Conservation (phyloP, 2,797 vertebrate genomes). For the Phylloscopus collybita region DNA sequence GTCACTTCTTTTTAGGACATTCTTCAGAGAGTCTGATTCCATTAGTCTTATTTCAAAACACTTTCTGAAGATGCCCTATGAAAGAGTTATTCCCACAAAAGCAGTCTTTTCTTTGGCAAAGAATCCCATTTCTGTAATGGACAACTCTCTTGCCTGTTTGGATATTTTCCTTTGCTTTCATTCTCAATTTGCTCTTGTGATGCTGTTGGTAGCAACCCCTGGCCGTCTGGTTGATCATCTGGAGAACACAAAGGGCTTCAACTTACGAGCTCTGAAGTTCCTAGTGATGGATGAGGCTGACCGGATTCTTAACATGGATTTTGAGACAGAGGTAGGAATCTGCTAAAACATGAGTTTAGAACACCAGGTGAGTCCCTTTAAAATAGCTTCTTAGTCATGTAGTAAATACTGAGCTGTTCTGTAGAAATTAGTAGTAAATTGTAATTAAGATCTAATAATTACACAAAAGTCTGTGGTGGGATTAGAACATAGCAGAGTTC, state of each 20-base stretch:
- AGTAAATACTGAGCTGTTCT: neutral
- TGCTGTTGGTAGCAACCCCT: slow-evolving; percentile 86
- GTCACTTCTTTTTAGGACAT: neutral
- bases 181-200: neutral
- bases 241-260: slow-evolving; percentile 98
- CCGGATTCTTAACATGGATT: slow-evolving; percentile 98
- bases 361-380: neutral
- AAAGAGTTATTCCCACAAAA: neutral
- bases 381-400: neutral
- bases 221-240: slow-evolving; percentile 94
- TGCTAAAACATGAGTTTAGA: neutral
- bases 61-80: neutral
- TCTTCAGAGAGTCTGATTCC: neutral
- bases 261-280: slow-evolving; percentile 90
- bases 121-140: neutral
- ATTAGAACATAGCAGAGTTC: neutral
- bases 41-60: neutral
- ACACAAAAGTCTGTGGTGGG: neutral
- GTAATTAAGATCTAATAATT: neutral
- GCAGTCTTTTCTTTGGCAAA: neutral
- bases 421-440: neutral
- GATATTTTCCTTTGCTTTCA: neutral
- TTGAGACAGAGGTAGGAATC: slow-evolving; percentile 90
- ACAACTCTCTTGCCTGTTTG: neutral
- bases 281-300: slow-evolving; percentile 98